A percentile compares a stretch with the other conserved stretches of the same genome.
Evolutionary conservation across 2,113 vertebrate genomes (phyloP).

Genomic region (Ploceus nigricollis): DNA sequence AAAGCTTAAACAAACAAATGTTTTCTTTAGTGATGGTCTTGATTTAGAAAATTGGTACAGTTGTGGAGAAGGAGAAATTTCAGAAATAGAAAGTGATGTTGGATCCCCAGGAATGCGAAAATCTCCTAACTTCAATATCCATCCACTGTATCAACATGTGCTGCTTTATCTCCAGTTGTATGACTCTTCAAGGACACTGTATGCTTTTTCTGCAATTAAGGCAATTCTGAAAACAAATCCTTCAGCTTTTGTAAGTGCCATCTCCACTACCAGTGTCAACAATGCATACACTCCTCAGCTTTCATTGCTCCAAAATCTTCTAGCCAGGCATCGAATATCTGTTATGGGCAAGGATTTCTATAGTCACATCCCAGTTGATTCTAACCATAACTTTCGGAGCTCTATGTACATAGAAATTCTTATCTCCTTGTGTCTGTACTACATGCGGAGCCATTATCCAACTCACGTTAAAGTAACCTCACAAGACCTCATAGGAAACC

Average conservation of each 20-base stretch:
- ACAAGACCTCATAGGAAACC: constrained; percentile 92
- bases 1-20: constrained; percentile 83
- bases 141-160: constrained; percentile 95
- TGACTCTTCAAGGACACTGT: constrained; percentile 93
- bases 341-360: constrained; percentile 99
- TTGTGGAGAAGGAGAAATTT: constrained; percentile 96
- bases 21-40: constrained; percentile 95
- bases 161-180: constrained; percentile 96
- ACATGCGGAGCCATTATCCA: constrained; percentile 93
- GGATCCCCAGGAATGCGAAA: constrained; percentile 86
- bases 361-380: constrained; percentile 92
- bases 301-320: constrained; percentile 92
- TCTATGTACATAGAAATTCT: constrained; percentile 99
- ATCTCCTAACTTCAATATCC: constrained; percentile 88
- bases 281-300: constrained; percentile 95
- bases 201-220: constrained; percentile 91
- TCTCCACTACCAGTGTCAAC: constrained; percentile 96
- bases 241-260: constrained; percentile 91
- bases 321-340: constrained; percentile 94
- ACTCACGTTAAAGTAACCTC: constrained; percentile 86
- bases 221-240: constrained; percentile 92
- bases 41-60: constrained; percentile 99
- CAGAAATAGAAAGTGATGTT: constrained; percentile 94
- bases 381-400: constrained; percentile 92
- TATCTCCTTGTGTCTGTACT: constrained; percentile 94